Conservation (phyloP, 2,888 invertebrate genomes). For the Bombylius discolor region DNA sequence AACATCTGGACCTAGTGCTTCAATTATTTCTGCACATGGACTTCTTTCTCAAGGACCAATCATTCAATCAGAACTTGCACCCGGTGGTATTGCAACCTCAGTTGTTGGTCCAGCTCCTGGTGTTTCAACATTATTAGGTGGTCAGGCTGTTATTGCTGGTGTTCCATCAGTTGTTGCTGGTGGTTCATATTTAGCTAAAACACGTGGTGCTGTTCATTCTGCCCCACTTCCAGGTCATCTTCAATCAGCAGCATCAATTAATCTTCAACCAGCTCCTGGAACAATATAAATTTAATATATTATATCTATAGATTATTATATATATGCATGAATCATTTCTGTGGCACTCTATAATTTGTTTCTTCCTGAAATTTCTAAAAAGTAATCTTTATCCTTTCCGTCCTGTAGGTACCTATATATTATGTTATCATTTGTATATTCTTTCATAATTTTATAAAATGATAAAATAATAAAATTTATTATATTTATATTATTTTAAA, state of each 20-base stretch:
- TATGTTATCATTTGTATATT: too few species aligned
- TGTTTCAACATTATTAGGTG: background rate
- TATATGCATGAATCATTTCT: too few species aligned
- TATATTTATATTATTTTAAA: too few species aligned
- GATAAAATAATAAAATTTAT: too few species aligned
- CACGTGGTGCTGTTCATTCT: slow-evolving; percentile 41
- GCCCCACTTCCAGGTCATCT: slow-evolving; percentile 42
- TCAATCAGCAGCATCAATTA: slow-evolving; percentile 37
- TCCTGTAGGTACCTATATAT: too few species aligned
- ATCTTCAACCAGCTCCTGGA: slow-evolving; percentile 44
- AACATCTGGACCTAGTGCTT: slow-evolving; percentile 11
- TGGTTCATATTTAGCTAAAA: slow-evolving; percentile 41
- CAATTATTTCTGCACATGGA: slow-evolving; percentile 6
- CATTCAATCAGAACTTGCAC: background rate
- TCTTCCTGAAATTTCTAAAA: too few species aligned
- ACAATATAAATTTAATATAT: slow-evolving; percentile 26
- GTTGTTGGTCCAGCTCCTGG: background rate
- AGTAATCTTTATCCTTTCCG: too few species aligned
- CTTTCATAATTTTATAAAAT: too few species aligned
- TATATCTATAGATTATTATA: too few species aligned
- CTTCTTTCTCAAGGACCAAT: background rate
- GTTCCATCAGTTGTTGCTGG: slow-evolving; percentile 21
- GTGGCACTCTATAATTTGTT: too few species aligned
- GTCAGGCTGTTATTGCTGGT: background rate
- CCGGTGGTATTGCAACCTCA: background rate